Base-by-base conservation (phyloP, 2,113 vertebrate genomes). In the Pteronura brasiliensis region DNA sequence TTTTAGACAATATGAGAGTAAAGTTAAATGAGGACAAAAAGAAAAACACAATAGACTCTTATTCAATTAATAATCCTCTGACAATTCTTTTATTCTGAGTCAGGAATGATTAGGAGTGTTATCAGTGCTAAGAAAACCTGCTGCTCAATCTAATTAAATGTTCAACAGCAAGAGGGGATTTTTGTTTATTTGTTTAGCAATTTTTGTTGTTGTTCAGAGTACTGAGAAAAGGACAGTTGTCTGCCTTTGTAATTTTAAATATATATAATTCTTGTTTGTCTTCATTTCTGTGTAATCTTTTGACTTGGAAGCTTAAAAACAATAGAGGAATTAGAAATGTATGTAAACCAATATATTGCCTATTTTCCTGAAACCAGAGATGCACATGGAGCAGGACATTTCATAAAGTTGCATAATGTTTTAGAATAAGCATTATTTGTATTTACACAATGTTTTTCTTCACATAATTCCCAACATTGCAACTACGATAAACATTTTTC, bases 91-190 rank as follows among this genome's bases (percentile, higher is more conserved):
- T 67, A 47, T 34, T 36, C 21, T 59, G 17, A 80, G 15, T 72
- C 29, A 34, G 18, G 94, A 88, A 80, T 86, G 36, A 77, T 74
- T 77, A 36, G 63, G 36, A 36, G 2, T 84, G 25, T 87, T 91
- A 76, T 57, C 92, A 79, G 25, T n/a, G 13, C 6, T 59, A 76
- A 74, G 59, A 93, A 49, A 77, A 31, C 20, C 42, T 69, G n/a
- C 42, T 86, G 23, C 21, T 89, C 52, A 82, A 89, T 82, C 49
- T 86, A 83, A 89, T 85, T 74, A 95, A 96, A 79, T 86, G 29
- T 83, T 93, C 25, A 74, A 72, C 0, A 69, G 47, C 11, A 79
- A 90, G 57, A 11, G 7, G 39, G 4, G 4, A 34, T 57, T 63
- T 84, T 65, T 79, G 27, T 93, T 95, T 61, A 11, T 93, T 36